A percentile compares a stretch with the other conserved stretches of the same genome.
Conservation (phyloP, 2,113 vertebrate genomes). For the Elephantulus edwardii region DNA sequence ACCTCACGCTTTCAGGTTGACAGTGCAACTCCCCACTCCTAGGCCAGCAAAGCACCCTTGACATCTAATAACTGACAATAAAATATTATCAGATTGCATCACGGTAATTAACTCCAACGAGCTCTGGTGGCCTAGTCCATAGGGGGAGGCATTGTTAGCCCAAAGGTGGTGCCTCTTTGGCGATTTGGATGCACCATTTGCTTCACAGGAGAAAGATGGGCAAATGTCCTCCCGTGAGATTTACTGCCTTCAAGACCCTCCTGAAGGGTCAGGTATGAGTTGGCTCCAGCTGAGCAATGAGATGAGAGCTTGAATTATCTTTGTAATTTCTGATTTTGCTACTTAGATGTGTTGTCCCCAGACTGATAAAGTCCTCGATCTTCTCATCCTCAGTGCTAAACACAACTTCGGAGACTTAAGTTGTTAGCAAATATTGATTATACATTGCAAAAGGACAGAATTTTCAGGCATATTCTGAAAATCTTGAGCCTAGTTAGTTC, state of each 20-base stretch:
- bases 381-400: background rate
- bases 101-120: no score
- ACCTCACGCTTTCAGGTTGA: background rate
- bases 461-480: background rate
- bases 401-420: background rate
- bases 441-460: background rate
- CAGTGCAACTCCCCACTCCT: background rate
- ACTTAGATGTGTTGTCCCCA: background rate
- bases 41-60: background rate
- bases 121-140: no score
- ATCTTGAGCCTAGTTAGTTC: background rate
- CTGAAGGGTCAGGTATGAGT: no score
- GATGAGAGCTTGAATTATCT: no score
- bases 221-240: no score
- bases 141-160: no score
- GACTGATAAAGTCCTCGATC: background rate
- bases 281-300: no score
- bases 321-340: background rate
- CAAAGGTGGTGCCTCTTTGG: no score
- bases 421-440: background rate
- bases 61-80: background rate
- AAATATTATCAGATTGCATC: slow-evolving; percentile 25
- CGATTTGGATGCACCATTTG: no score
- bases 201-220: no score
- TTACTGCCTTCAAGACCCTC: no score